Base-by-base conservation (phyloP, 1,140 invertebrate genomes). In the Drosophila mauritiana region DNA sequence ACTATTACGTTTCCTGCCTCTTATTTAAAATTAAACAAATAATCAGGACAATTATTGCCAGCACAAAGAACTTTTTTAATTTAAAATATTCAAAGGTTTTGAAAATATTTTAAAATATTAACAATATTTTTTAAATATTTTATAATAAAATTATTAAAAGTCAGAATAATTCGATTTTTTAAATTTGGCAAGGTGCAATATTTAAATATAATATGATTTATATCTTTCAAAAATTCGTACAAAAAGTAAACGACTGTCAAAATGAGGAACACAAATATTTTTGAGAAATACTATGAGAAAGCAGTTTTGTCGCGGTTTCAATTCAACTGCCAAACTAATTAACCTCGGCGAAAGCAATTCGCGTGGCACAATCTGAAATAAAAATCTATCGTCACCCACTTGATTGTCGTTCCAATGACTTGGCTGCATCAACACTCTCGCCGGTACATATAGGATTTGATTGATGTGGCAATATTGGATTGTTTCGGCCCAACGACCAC, bases 381-480 rank as follows among this genome's bases (percentile, higher is more conserved):
- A 57, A 75, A 76, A 75, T 76, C 73, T 76, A 56, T 75, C 53
- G 61, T 57, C 73, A 75, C 73, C 61, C 73, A 76, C 72, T 76
- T 75, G 73, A 75, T 53, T 56, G 53, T 75, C 73, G 37, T 58
- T 43, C 36, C 72, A 74, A 54, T 73, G 72, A 74, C 72, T 74
- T 73, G 64, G 13, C 64, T 49, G 37, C 61, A 69, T 70, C 67
- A 70, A 40, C 64, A 70, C 53, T 40, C 13, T 17, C 31, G 34
- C 2, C 34, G 31, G 25, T 20, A 27, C 43, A 40, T 17, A 48
- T 17, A 56, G 39, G 39, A 58, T 65, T 75, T 76, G 73, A 76
- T 75, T 75, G 73, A 76, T 76, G 73, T 76, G 73, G 72, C 73
- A 58, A 76, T 76, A 76, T 76, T 43, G 73, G 73, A 75, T 75